Conservation (phyloP, 2,113 vertebrate species). For the Calypte anna region DNA sequence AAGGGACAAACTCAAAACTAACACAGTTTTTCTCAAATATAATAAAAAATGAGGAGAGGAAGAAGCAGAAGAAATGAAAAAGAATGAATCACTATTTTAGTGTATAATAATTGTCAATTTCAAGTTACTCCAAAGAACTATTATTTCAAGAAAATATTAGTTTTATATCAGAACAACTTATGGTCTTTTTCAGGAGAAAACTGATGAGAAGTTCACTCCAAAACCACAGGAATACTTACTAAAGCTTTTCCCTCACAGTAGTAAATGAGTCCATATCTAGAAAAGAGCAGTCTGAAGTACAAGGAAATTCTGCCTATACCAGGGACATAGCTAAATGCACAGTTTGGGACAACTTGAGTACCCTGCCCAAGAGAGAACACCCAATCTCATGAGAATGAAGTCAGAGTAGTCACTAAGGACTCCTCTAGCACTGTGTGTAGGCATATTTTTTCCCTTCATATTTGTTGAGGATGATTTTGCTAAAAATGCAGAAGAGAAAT, state of each 20-base stretch:
- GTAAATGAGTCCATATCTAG: neutral
- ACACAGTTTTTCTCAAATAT: neutral
- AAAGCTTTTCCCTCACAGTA: neutral
- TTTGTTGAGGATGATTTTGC: neutral
- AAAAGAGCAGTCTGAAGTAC: neutral
- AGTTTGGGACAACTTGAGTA: neutral
- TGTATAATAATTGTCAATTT: neutral
- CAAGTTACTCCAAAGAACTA: neutral
- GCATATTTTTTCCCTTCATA: neutral
- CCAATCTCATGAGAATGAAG: neutral
- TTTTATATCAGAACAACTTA: neutral
- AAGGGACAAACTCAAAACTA: constrained; percentile 10
- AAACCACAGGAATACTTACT: neutral
- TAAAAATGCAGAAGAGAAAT: neutral
- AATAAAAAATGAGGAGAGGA: neutral
- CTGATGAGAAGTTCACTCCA: neutral
- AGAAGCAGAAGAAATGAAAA: neutral
- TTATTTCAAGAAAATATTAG: neutral
- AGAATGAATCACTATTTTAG: neutral
- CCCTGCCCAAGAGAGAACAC: neutral
- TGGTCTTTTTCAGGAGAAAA: neutral
- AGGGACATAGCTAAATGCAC: rapidly evolving
- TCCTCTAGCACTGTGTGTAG: neutral
- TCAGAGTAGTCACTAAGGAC: neutral
- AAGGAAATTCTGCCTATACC: neutral